Conservation (phyloP, 92 coral and sea anemone genomes). For the Paragorgia papillata region DNA sequence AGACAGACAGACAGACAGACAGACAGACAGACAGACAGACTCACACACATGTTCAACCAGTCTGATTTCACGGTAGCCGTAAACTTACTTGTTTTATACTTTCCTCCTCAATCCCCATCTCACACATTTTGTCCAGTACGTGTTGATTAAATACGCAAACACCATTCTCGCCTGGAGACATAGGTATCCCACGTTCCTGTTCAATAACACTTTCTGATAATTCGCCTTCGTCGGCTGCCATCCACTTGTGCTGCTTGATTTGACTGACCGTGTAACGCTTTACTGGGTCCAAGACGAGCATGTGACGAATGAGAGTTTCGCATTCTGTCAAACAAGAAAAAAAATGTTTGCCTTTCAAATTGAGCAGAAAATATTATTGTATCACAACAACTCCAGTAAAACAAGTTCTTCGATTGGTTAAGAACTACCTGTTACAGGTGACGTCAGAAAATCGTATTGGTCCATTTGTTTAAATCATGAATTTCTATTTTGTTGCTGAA, state of each 20-base stretch:
- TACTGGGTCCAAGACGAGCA: conserved; percentile 88
- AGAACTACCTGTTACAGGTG: too few relatives aligned
- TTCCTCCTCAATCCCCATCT: conserved; percentile 72
- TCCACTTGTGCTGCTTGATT: conserved; percentile 88
- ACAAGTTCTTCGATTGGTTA: too few relatives aligned
- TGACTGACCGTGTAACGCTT: conserved; percentile 85
- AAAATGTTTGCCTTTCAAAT: not conserved
- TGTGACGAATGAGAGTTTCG: conserved; percentile 96
- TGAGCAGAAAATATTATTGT: conserved; percentile 1
- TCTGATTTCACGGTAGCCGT: too few relatives aligned
- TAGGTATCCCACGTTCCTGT: conserved; percentile 9
- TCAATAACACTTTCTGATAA: conserved; percentile 29
- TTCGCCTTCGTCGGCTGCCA: conserved; percentile 47
- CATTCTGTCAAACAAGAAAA: conserved; percentile 62
- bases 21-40: not conserved
- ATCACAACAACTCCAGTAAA: not conserved
- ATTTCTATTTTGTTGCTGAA: too few relatives aligned
- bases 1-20: not conserved
- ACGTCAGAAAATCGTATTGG: too few relatives aligned
- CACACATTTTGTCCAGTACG: conserved; percentile 74
- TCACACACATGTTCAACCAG: not conserved
- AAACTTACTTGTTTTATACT: conserved; percentile 70
- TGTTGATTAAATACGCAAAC: conserved; percentile 62
- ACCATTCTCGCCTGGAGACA: conserved; percentile 54
- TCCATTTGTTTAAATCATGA: too few relatives aligned